Evolutionary conservation across 2,888 invertebrate species (phyloP).

Genomic region (Metallyticus violacea): DNA sequence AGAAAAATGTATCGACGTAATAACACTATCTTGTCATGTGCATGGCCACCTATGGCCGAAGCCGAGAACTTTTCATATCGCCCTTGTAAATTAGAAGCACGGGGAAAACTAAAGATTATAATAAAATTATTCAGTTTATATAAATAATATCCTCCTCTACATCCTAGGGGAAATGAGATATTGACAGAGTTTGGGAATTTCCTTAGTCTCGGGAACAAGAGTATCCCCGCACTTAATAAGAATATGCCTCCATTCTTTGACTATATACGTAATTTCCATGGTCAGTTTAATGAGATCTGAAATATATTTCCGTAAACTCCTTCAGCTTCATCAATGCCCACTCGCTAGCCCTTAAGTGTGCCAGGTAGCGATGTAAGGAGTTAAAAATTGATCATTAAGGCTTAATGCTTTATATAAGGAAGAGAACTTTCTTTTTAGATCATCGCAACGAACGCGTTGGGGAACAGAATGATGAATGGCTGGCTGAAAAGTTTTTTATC

Average conservation of each 20-base stretch:
- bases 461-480: background rate
- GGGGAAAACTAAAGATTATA: no score
- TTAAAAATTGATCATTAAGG: background rate
- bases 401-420: background rate
- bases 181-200: background rate
- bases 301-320: background rate
- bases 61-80: no score
- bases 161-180: no score
- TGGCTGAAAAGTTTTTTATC: no score
- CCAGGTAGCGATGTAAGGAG: background rate
- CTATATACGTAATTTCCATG: background rate
- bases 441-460: background rate
- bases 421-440: background rate
- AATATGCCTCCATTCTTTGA: background rate
- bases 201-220: background rate
- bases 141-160: no score
- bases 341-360: background rate
- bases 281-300: background rate
- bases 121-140: no score
- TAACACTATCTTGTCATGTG: no score
- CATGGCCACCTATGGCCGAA: no score
- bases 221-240: background rate
- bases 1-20: no score
- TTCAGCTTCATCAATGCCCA: background rate
- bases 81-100: no score